A percentile compares a stretch with the other conserved stretches of the same genome.
phyloP scores from a whole-genome alignment of 1,140 invertebrate species.

The Stegodyphus mimosarum region DNA sequence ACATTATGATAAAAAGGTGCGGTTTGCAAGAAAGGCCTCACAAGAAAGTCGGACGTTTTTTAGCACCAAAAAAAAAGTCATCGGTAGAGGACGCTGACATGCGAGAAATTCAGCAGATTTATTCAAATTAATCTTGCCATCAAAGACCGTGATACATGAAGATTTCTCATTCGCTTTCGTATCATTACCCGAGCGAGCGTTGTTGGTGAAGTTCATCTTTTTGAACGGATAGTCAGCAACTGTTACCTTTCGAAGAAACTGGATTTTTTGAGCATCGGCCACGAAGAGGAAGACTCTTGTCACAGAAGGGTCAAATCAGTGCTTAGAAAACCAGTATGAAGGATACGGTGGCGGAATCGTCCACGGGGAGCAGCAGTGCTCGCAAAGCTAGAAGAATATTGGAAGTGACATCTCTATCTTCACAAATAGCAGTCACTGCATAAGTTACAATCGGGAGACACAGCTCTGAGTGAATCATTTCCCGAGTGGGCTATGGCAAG shows the following conservation, averaged over 20 bases:
- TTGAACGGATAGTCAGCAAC: not conserved
- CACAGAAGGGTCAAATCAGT: not conserved
- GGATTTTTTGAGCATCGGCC: not conserved
- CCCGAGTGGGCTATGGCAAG: too few relatives aligned
- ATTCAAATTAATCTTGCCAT: not conserved
- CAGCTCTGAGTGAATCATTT: too few relatives aligned
- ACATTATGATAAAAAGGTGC: constrained; percentile 5
- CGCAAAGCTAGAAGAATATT: not conserved
- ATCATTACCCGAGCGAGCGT: constrained; percentile 10
- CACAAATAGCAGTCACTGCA: too few relatives aligned
- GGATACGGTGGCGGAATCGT: not conserved
- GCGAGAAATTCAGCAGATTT: not conserved
- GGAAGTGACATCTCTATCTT: too few relatives aligned
- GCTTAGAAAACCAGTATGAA: not conserved
- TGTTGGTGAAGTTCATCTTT: constrained; percentile 1
- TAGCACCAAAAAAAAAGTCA: not conserved
- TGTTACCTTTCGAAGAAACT: not conserved
- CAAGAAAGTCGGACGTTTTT: not conserved
- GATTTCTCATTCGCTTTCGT: not conserved
- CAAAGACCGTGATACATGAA: constrained; percentile 1
- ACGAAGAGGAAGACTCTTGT: not conserved
- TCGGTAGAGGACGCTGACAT: not conserved
- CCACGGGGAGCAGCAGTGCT: not conserved
- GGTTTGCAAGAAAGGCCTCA: not conserved
- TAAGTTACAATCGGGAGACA: too few relatives aligned